Conservation (phyloP, 23 tunicate species). For the Halocynthia roretzi region DNA sequence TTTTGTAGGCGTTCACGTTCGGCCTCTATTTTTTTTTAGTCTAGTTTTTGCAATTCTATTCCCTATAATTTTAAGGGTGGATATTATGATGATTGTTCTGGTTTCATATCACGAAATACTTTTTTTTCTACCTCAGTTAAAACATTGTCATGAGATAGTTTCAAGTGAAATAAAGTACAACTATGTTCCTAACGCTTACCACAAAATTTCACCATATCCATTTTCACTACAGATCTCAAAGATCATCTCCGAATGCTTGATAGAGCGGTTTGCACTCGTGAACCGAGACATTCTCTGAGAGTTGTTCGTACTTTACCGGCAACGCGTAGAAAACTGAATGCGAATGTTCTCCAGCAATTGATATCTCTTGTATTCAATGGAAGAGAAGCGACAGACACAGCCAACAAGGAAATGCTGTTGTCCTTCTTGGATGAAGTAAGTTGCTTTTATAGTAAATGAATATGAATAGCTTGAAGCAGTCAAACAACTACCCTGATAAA, state of each 20-base stretch:
- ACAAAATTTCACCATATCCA: too few relatives aligned
- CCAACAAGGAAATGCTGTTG: constrained; percentile 37
- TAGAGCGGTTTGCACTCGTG: constrained; percentile 49
- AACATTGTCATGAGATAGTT: too few relatives aligned
- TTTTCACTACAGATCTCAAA: constrained; percentile 36
- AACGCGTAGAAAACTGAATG: constrained; percentile 53
- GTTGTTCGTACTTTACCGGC: constrained; percentile 59
- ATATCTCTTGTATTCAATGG: constrained; percentile 59
- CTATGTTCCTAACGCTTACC: too few relatives aligned
- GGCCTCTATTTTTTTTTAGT: too few relatives aligned
- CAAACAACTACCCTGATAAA: too few relatives aligned
- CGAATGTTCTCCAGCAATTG: constrained; percentile 22
- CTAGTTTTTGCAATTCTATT: too few relatives aligned
- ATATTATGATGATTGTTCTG: too few relatives aligned
- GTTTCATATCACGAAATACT: too few relatives aligned
- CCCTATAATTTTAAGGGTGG: too few relatives aligned
- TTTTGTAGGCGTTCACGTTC: too few relatives aligned
- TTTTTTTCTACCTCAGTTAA: too few relatives aligned
- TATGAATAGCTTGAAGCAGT: not conserved
- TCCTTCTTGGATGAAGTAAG: constrained; percentile 48
- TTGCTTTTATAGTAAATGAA: not conserved
- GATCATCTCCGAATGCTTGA: constrained; percentile 62
- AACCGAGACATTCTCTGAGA: constrained; percentile 56
- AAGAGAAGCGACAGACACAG: constrained; percentile 52
- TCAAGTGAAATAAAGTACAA: too few relatives aligned